Percentiles rank a stretch among this genome's conserved stretches.
Evolutionary conservation across 2,113 vertebrate species (phyloP).

Genomic region (Rhea pennata): DNA sequence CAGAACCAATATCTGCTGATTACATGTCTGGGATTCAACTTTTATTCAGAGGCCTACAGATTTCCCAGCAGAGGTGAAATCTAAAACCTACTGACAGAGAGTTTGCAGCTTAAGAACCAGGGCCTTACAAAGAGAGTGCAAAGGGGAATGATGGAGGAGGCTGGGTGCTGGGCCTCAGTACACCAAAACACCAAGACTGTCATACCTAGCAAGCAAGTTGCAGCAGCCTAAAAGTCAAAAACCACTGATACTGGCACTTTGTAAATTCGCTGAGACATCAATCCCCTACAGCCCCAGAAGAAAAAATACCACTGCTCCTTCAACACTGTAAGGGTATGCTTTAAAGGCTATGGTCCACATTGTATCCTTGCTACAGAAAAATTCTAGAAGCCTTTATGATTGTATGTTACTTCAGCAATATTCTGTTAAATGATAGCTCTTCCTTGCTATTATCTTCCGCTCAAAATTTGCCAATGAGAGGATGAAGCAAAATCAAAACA

Average conservation of each 20-base stretch:
- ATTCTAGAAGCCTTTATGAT: background rate
- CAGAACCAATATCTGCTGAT: background rate
- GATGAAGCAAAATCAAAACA: slow-evolving; percentile 15
- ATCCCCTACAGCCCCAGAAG: background rate
- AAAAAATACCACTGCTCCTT: background rate
- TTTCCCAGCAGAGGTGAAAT: background rate
- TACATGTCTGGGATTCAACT: background rate
- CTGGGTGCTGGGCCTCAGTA: background rate
- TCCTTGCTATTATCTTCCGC: background rate
- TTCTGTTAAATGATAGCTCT: background rate
- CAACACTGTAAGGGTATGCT: background rate
- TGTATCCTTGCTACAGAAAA: background rate
- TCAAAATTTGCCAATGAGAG: slow-evolving; percentile 28
- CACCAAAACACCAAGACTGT: background rate
- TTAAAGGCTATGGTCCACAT: rapidly evolving
- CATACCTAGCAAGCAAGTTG: background rate
- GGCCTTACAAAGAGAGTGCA: background rate
- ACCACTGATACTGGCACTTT: background rate
- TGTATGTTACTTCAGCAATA: background rate
- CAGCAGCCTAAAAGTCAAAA: background rate
- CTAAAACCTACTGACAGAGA: background rate
- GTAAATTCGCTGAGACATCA: background rate
- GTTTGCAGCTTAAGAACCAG: background rate
- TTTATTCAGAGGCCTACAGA: background rate
- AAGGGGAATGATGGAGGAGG: background rate